Base-by-base conservation (phyloP, 2,888 invertebrate genomes). In the Pseudolycoriella hygida region DNA sequence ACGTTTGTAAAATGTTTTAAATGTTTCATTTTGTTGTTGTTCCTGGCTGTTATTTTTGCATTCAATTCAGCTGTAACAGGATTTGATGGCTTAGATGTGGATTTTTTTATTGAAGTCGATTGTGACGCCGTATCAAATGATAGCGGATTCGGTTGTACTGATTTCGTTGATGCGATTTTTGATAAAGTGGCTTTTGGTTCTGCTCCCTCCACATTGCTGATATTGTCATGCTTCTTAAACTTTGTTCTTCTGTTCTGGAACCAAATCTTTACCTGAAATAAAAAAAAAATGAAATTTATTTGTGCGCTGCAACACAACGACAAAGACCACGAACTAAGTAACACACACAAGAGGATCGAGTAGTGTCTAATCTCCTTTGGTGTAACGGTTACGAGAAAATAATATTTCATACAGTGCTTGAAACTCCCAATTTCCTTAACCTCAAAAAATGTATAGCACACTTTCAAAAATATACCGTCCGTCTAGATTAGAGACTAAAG, bases 221-320 rank as follows among this genome's bases (percentile, higher is more conserved):
- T 80, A 67, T 89, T 89, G 67, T 92, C 92, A 62, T 89, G 89
- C 63, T 92, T 92, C 69, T 92, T 93, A 64, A 92, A 64, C 52
- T 64, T 64, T 48, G 64, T 64, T 46, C 64, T 58, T 17, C 64
- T 61, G 53, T 65, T 65, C 58, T 65, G 64, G 55, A 65, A 65
- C 64, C 65, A 63, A 46, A 64, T 64, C 58, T 64, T 63, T 2
- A 64, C 63, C 64, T 64, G 45, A 0, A 60, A 57, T 18, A 5
- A 46, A 15, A 12, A 40, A 34, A 25, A 12, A 12, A 25, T 6
- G 8, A 4, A 25, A 25, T 25, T 25, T 25, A 25, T 8, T 25
- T 4, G 25, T n/a, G n/a, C n/a, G n/a, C n/a, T n/a, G n/a, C n/a
- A n/a, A n/a, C n/a, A n/a, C n/a, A n/a, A n/a, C n/a, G n/a, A n/a